Evolutionary conservation across 1,140 invertebrate genomes (phyloP).

Genomic region (Panagrolaimus sp.): DNA sequence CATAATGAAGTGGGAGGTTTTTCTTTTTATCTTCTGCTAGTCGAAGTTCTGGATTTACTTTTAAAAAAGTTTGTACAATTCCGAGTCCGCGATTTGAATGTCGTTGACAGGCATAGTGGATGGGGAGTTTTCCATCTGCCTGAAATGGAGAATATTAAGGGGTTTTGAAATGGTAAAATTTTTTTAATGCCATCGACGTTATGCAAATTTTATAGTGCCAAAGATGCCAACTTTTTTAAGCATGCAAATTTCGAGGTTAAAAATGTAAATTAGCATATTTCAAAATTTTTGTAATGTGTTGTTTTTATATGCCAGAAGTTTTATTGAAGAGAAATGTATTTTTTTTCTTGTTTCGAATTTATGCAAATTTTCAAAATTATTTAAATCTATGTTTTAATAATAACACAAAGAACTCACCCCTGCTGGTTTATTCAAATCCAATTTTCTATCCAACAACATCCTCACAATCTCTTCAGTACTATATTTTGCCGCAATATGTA

Average conservation of each 20-base stretch:
- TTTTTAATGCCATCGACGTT: too few relatives aligned
- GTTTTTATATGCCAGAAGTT: too few relatives aligned
- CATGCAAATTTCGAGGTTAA: too few relatives aligned
- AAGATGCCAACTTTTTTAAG: too few relatives aligned
- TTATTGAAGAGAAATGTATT: too few relatives aligned
- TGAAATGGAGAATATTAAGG: slow-evolving; percentile 1
- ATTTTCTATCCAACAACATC: slow-evolving; percentile 25
- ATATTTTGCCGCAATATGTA: slow-evolving; percentile 52
- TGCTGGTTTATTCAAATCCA: slow-evolving; percentile 40
- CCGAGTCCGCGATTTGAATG: slow-evolving; percentile 28
- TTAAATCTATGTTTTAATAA: too few relatives aligned
- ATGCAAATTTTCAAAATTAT: neutral
- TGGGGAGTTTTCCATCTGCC: slow-evolving; percentile 31
- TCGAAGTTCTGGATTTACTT: slow-evolving; percentile 30
- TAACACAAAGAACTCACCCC: slow-evolving; percentile 41
- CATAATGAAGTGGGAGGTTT: slow-evolving; percentile 48
- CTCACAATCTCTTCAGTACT: slow-evolving; percentile 43
- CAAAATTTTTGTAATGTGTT: too few relatives aligned
- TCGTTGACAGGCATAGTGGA: slow-evolving; percentile 47
- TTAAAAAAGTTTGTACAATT: slow-evolving; percentile 42
- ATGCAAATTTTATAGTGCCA: neutral
- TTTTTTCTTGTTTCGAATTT: too few relatives aligned
- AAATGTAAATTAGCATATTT: too few relatives aligned
- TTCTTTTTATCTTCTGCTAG: slow-evolving; percentile 33
- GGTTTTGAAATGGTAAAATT: neutral